phyloP scores from a whole-genome alignment of 2,113 vertebrate species.

The Meles meles region DNA sequence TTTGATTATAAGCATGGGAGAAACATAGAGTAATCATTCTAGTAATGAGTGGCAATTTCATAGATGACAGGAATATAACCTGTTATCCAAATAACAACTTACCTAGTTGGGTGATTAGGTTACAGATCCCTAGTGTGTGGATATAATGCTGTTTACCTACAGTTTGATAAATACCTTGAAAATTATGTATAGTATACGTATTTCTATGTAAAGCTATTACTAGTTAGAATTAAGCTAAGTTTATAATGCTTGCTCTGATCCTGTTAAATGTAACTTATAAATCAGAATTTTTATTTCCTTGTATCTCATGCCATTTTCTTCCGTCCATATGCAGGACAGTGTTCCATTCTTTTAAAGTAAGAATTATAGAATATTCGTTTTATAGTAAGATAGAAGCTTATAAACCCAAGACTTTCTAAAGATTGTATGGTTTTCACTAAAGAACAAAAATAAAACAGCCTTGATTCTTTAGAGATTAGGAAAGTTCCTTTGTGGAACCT shows the following conservation, averaged over 20 bases:
- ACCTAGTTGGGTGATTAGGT: background rate
- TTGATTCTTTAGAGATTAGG: background rate
- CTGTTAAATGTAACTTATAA: background rate
- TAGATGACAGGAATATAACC: background rate
- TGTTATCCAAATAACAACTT: background rate
- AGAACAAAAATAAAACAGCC: background rate
- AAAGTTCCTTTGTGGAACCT: background rate
- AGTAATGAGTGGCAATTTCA: background rate
- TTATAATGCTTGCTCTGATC: background rate
- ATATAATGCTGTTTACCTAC: background rate
- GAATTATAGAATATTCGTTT: conserved; percentile 1
- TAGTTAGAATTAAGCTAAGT: background rate
- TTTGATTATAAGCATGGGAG: background rate
- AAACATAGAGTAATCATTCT: background rate
- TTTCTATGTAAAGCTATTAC: background rate
- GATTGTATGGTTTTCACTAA: background rate
- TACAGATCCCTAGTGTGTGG: background rate
- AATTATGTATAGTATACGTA: background rate
- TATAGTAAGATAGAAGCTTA: background rate
- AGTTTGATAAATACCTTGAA: conserved; percentile 22
- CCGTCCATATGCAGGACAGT: background rate
- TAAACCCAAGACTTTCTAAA: background rate
- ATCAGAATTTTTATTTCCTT: background rate
- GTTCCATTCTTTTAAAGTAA: background rate
- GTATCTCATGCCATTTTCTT: background rate